Evolutionary conservation across 2,113 vertebrate genomes (phyloP).

Genomic region (Pampusana beccarii): DNA sequence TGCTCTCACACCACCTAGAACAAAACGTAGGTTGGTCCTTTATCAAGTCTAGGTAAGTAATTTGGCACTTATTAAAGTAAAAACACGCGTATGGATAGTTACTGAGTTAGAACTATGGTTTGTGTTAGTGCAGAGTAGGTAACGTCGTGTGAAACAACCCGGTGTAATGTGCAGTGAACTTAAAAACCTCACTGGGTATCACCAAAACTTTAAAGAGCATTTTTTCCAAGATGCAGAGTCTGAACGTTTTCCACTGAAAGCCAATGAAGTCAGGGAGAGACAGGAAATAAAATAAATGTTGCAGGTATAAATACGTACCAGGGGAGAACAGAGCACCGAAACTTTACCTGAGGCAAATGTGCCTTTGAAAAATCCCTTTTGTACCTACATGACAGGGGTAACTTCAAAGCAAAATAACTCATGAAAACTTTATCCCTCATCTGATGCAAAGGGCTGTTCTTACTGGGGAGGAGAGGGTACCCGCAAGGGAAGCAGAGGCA

Average conservation of each 20-base stretch:
- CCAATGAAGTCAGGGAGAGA: not conserved
- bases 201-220: not conserved
- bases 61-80: not conserved
- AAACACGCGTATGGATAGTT: not conserved
- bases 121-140: not conserved
- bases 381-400: not conserved
- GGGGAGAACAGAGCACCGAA: not conserved
- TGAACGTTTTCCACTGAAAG: not conserved
- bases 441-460: not conserved
- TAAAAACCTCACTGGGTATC: not conserved
- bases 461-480: not conserved
- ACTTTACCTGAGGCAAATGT: accelerated
- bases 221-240: not conserved
- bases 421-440: not conserved
- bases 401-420: not conserved
- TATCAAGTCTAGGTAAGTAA: not conserved
- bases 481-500: not conserved
- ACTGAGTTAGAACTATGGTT: accelerated
- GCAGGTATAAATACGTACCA: not conserved
- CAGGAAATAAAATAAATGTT: not conserved
- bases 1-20: not conserved
- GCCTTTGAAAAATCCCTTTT: not conserved
- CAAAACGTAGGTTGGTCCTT: not conserved
- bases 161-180: accelerated
- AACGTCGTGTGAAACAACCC: not conserved